These are phyloP conservation scores for Lethenteron reissneri DNA, from an alignment of 2,113 vertebrate genomes.

Conservation along the genomic window DNA sequence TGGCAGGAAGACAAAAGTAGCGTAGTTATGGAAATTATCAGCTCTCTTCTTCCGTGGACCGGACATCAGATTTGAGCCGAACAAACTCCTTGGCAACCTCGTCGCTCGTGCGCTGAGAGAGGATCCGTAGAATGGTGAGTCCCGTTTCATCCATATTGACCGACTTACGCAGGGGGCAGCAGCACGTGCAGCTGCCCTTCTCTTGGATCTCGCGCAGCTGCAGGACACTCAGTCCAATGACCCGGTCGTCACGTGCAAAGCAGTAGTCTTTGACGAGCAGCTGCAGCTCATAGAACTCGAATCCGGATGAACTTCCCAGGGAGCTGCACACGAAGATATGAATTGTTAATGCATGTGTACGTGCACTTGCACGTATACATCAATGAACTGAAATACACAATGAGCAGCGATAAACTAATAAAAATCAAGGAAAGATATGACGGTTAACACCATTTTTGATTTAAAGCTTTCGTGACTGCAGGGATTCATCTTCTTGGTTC, in stretches of 20 bases:
- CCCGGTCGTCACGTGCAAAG: constrained; percentile 79
- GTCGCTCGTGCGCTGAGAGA: constrained; percentile 80
- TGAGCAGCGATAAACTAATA: too few relatives aligned
- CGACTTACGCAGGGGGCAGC: constrained; percentile 52
- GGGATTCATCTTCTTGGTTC: too few relatives aligned
- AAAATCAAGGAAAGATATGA: too few relatives aligned
- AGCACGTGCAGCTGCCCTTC: constrained; percentile 33
- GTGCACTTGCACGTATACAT: too few relatives aligned
- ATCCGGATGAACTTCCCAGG: constrained; percentile 55
- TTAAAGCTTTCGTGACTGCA: too few relatives aligned
- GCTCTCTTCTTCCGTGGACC: constrained; percentile 42
- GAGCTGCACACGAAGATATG: constrained; percentile 24
- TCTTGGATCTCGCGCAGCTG: constrained; percentile 51
- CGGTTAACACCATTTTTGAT: too few relatives aligned
- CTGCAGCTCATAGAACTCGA: constrained; percentile 63
- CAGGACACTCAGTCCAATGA: constrained; percentile 75
- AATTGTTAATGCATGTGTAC: not conserved
- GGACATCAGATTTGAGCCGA: constrained; percentile 69
- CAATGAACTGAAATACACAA: too few relatives aligned
- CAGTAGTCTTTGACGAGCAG: constrained; percentile 93
- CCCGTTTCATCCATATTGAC: constrained; percentile 65
- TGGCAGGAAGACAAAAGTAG: constrained; percentile 2
- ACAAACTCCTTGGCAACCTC: constrained; percentile 96
- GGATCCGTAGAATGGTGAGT: constrained; percentile 81
- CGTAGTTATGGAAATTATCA: not conserved